phyloP scores from a whole-genome alignment of 92 coral and sea anemone species.

The Desmophyllum pertusum region DNA sequence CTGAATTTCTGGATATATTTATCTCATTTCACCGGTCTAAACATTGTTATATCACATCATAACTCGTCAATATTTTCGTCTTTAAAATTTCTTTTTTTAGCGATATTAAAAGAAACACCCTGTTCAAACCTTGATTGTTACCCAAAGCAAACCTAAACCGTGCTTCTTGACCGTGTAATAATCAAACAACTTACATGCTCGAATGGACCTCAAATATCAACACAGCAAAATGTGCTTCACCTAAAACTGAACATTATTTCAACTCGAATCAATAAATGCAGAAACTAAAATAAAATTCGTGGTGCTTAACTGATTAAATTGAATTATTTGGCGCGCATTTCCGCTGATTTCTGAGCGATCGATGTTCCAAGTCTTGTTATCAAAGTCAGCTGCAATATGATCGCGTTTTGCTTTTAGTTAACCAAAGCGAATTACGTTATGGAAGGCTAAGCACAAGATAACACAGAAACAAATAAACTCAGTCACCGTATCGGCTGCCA shows the following conservation, averaged over 20 bases:
- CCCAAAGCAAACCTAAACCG: not conserved
- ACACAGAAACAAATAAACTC: slow-evolving; percentile 19
- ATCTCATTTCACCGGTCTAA: too few species aligned
- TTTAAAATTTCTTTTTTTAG: not conserved
- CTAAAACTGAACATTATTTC: not conserved
- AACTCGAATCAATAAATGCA: not conserved
- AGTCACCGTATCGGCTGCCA: slow-evolving; percentile 13
- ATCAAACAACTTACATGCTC: slow-evolving; percentile 14
- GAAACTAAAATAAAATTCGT: not conserved
- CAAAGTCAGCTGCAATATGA: not conserved
- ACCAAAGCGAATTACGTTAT: slow-evolving; percentile 45
- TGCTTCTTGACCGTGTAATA: slow-evolving; percentile 8
- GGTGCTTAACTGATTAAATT: not conserved
- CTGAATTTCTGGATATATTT: not conserved
- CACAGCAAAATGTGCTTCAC: not conserved
- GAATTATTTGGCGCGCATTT: too few species aligned
- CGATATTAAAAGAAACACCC: not conserved
- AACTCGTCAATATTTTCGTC: not conserved
- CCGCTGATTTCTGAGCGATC: not conserved
- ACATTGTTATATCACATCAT: too few species aligned
- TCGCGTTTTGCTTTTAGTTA: slow-evolving; percentile 16
- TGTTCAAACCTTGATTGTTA: not conserved
- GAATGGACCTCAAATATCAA: not conserved
- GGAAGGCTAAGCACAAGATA: slow-evolving; percentile 40
- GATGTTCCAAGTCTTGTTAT: not conserved